phyloP scores from a whole-genome alignment of 2,888 invertebrate species.

The Drosophila flavopinicola region DNA sequence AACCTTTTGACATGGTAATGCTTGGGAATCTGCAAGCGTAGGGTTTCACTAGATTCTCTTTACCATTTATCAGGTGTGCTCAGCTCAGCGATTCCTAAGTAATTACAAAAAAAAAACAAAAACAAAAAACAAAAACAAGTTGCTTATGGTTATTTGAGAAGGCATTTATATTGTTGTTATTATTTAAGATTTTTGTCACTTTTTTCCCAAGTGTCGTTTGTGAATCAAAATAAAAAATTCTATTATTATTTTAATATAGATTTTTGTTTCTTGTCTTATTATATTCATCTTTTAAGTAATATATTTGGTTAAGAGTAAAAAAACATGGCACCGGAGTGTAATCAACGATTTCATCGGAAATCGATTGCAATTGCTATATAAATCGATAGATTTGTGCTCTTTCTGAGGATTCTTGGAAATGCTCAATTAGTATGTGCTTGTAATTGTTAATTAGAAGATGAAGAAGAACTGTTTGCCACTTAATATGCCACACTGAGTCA shows the following conservation, averaged over 20 bases:
- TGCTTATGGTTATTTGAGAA: conserved; percentile 1
- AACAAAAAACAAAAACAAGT: not conserved
- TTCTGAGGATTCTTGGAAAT: conserved; percentile 1
- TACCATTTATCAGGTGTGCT: conserved; percentile 9
- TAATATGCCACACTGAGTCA: conserved; percentile 33
- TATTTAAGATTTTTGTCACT: too few relatives aligned
- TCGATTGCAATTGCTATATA: not conserved
- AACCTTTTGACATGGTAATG: conserved; percentile 40
- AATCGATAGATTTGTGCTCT: not conserved
- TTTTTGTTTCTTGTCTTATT: too few relatives aligned
- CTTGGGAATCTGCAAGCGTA: conserved; percentile 51
- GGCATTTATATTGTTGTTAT: too few relatives aligned
- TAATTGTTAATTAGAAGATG: not conserved
- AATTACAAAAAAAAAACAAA: not conserved
- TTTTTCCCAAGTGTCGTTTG: too few relatives aligned
- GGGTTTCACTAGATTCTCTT: conserved; percentile 36
- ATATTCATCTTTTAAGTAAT: too few relatives aligned
- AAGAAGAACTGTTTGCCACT: conserved; percentile 13
- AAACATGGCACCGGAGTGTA: too few relatives aligned
- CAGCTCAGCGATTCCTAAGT: not conserved
- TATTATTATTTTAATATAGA: too few relatives aligned
- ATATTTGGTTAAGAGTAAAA: too few relatives aligned
- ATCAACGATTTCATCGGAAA: conserved; percentile 3
- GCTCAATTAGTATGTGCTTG: conserved; percentile 6
- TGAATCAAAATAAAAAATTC: too few relatives aligned